A percentile compares a stretch with the other conserved stretches of the same genome.
Evolutionary conservation across 2,797 vertebrate species (phyloP).

Genomic region (Pseudochirops corinnae): DNA sequence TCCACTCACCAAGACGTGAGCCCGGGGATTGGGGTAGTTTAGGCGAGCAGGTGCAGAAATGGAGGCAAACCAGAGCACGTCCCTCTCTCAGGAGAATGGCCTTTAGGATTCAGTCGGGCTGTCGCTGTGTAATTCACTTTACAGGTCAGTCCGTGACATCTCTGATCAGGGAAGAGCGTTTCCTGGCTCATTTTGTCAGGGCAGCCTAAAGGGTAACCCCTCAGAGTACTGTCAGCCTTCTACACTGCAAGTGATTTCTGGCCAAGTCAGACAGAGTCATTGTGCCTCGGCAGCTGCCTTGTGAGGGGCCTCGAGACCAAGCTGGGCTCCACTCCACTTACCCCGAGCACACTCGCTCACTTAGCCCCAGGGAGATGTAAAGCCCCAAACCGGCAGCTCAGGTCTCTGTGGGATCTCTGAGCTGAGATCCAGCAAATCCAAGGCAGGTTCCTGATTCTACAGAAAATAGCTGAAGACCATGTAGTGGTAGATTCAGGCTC

Average conservation of each 20-base stretch:
- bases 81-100: not conserved
- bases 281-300: not conserved
- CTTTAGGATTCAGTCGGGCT: not conserved
- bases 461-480: not conserved
- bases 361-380: no score
- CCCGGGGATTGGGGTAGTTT: not conserved
- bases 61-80: slow-evolving; percentile 3
- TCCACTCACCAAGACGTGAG: slow-evolving; percentile 68
- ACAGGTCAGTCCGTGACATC: slow-evolving; percentile 11
- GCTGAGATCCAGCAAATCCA: not conserved
- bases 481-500: slow-evolving; percentile 26
- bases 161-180: slow-evolving; percentile 4
- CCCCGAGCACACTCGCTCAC: no score
- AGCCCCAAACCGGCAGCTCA: not conserved
- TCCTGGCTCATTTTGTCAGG: not conserved
- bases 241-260: slow-evolving; percentile 11
- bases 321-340: no score
- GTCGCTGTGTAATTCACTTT: not conserved
- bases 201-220: not conserved
- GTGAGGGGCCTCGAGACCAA: not conserved
- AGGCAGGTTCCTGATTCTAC: not conserved
- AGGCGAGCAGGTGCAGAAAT: slow-evolving; percentile 42
- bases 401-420: slow-evolving; percentile 34
- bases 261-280: slow-evolving; percentile 17
- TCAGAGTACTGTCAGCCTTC: not conserved